Percentiles rank a stretch among this genome's conserved stretches.
Evolutionary conservation across 1,140 invertebrate species (phyloP).

Genomic region (Hormaphis cornu): DNA sequence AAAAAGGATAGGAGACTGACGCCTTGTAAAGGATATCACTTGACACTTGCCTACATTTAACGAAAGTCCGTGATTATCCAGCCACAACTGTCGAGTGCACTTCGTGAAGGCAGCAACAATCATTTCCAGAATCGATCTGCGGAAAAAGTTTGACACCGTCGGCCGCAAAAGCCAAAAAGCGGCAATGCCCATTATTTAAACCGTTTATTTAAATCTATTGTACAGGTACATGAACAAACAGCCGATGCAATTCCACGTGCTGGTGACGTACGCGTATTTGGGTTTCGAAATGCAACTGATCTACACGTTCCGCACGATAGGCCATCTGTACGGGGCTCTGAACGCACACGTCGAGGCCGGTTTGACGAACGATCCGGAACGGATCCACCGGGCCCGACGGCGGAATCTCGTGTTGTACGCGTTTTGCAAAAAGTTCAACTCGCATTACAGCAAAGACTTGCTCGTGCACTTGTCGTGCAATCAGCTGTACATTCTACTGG

Average conservation of each 20-base stretch:
- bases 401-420: background rate
- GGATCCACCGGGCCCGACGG: background rate
- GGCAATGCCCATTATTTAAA: no score
- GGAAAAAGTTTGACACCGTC: no score
- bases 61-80: no score
- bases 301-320: background rate
- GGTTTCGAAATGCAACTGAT: conserved; percentile 7
- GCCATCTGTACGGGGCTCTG: background rate
- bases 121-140: no score
- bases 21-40: no score
- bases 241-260: background rate
- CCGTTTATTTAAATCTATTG: no score
- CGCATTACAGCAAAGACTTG: background rate
- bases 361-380: background rate
- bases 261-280: background rate
- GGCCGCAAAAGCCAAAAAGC: no score
- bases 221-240: background rate
- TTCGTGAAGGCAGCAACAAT: no score
- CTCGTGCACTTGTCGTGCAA: background rate
- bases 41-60: no score
- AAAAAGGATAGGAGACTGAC: no score
- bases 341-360: background rate
- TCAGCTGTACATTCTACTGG: background rate
- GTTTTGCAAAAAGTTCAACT: conserved; percentile 13
- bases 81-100: no score